Evolutionary conservation across 2,888 invertebrate genomes (phyloP).

Genomic region (Tetragnatha montana): DNA sequence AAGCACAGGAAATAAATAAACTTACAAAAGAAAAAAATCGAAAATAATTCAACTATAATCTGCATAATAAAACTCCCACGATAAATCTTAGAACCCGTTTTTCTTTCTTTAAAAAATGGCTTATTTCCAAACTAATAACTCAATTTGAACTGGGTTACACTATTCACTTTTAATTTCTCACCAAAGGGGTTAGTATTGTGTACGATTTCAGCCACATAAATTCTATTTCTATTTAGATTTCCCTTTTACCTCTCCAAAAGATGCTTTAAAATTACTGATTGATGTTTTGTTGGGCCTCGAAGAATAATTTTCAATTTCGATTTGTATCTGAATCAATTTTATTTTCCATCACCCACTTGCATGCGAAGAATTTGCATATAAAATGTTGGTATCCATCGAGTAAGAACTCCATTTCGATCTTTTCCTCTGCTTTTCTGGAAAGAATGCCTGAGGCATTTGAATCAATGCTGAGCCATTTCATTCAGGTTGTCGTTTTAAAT

Average conservation of each 20-base stretch:
- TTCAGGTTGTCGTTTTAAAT: conserved; percentile 30
- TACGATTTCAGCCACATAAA: background rate
- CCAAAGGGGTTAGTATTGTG: background rate
- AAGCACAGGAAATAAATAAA: no score
- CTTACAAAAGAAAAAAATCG: no score
- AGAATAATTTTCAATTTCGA: conserved; percentile 19
- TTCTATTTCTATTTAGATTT: background rate
- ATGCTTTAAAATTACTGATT: conserved; percentile 9
- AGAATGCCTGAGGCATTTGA: conserved; percentile 14
- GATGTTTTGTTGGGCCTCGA: background rate
- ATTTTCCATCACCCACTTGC: conserved; percentile 17
- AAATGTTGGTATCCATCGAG: conserved; percentile 19
- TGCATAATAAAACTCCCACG: background rate
- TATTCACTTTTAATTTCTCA: background rate
- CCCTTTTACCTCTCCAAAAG: background rate
- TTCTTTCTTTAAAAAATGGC: background rate
- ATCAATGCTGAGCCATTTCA: conserved; percentile 32
- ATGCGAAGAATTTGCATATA: conserved; percentile 28
- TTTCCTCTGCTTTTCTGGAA: background rate
- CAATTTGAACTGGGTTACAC: background rate
- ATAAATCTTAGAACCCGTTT: background rate
- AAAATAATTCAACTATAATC: no score
- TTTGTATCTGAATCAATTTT: conserved; percentile 36
- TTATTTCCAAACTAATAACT: background rate
- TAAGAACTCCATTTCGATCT: conserved; percentile 11